Conservation (phyloP, 1,140 invertebrate species). For the Centruroides sculpturatus region DNA sequence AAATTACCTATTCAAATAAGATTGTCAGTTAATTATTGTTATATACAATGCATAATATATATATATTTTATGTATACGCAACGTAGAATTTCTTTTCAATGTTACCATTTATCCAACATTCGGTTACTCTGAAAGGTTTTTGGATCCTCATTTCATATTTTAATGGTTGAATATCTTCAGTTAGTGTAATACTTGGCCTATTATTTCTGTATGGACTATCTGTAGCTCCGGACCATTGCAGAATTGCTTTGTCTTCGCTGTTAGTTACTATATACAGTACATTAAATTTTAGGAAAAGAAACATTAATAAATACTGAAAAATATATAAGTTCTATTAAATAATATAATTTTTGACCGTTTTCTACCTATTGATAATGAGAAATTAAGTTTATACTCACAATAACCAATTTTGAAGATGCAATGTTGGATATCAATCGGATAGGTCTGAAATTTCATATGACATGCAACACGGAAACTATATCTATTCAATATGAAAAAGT, state of each 20-base stretch:
- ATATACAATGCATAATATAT: not conserved
- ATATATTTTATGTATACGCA: not conserved
- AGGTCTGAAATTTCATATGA: too few relatives aligned
- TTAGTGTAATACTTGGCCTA: not conserved
- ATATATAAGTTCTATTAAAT: too few relatives aligned
- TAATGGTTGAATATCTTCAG: constrained; percentile 6
- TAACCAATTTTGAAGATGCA: too few relatives aligned
- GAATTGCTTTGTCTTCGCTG: not conserved
- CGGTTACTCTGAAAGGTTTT: not conserved
- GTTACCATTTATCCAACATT: constrained; percentile 9
- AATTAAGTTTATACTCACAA: too few relatives aligned
- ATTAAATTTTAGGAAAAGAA: too few relatives aligned
- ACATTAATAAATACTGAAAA: too few relatives aligned
- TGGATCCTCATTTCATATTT: constrained; percentile 3
- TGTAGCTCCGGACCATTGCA: constrained; percentile 1
- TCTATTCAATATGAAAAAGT: too few relatives aligned
- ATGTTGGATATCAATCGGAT: too few relatives aligned
- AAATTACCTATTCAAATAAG: not conserved
- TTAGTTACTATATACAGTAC: not conserved
- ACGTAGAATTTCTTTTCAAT: not conserved
- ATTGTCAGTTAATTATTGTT: not conserved
- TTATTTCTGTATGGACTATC: not conserved
- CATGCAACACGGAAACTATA: too few relatives aligned
- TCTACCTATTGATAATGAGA: too few relatives aligned
- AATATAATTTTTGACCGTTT: too few relatives aligned